Conservation (phyloP, 2,888 invertebrate species). For the Cerastis leucographa region DNA sequence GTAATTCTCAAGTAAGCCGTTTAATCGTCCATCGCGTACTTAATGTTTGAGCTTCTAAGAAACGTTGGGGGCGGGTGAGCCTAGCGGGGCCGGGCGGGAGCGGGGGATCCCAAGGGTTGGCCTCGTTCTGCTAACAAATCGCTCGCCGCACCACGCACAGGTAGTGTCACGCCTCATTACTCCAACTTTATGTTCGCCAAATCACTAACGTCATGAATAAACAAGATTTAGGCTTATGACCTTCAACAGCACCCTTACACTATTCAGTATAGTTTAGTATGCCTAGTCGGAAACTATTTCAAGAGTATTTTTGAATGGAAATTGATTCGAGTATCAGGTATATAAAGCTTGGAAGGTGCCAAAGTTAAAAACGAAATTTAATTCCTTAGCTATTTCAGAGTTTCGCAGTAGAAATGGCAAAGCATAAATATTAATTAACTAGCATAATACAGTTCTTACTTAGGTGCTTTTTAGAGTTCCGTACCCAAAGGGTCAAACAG, state of each 20-base stretch:
- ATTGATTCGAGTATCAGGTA: constrained; percentile 8
- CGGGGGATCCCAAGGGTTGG: constrained; percentile 71
- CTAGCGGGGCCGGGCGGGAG: constrained; percentile 36
- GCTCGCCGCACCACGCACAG: constrained; percentile 81
- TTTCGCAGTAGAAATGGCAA: constrained; percentile 40
- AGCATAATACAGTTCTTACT: constrained; percentile 29
- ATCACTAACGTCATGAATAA: constrained; percentile 83
- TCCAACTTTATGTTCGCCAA: constrained; percentile 82
- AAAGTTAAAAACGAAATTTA: constrained; percentile 41
- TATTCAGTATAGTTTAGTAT: constrained; percentile 41
- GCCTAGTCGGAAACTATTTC: neutral
- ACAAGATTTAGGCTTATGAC: constrained; percentile 77
- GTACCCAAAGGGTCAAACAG: no score
- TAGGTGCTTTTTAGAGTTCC: constrained; percentile 31
- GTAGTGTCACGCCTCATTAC: constrained; percentile 86
- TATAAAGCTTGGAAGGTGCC: constrained; percentile 11
- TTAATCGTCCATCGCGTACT: constrained; percentile 84
- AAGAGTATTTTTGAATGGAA: constrained; percentile 31
- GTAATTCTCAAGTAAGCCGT: constrained; percentile 82
- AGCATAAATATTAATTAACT: constrained; percentile 58
- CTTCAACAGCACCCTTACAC: constrained; percentile 61
- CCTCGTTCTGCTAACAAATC: constrained; percentile 81
- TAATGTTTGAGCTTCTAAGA: constrained; percentile 80
- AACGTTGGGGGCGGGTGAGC: constrained; percentile 67
- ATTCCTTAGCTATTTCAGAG: constrained; percentile 28